Evolutionary conservation across 2,113 vertebrate genomes (phyloP).

Genomic region (Nycticebus coucang): DNA sequence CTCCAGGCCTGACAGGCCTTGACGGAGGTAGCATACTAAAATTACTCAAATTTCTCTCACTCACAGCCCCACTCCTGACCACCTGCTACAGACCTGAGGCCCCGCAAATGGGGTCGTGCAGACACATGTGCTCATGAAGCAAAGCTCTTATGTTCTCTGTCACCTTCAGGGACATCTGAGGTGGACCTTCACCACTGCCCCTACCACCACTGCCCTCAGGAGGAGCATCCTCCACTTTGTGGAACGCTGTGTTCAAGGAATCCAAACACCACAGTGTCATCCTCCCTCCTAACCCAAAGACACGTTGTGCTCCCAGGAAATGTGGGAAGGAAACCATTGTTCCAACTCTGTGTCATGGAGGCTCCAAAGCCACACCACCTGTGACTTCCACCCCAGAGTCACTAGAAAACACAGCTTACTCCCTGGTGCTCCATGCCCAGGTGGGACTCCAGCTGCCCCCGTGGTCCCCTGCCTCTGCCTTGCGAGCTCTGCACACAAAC

Average conservation of each 20-base stretch:
- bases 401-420: background rate
- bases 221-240: background rate
- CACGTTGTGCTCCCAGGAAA: background rate
- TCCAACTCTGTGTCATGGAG: background rate
- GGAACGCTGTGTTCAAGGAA: background rate
- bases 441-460: background rate
- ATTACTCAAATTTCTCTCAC: background rate
- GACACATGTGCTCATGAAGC: background rate
- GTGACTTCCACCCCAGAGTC: background rate
- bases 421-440: rapidly evolving
- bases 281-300: background rate
- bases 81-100: background rate
- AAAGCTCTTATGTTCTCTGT: background rate
- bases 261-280: background rate
- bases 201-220: background rate
- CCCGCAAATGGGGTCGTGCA: background rate
- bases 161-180: background rate
- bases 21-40: background rate
- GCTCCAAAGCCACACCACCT: background rate
- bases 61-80: background rate
- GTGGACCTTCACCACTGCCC: background rate
- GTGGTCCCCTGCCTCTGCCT: background rate
- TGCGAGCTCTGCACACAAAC: background rate
- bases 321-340: background rate
- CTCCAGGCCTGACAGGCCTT: background rate